These are phyloP conservation scores for Drosophila tristis DNA, from an alignment of 1,140 invertebrate species.

Conservation along the genomic window DNA sequence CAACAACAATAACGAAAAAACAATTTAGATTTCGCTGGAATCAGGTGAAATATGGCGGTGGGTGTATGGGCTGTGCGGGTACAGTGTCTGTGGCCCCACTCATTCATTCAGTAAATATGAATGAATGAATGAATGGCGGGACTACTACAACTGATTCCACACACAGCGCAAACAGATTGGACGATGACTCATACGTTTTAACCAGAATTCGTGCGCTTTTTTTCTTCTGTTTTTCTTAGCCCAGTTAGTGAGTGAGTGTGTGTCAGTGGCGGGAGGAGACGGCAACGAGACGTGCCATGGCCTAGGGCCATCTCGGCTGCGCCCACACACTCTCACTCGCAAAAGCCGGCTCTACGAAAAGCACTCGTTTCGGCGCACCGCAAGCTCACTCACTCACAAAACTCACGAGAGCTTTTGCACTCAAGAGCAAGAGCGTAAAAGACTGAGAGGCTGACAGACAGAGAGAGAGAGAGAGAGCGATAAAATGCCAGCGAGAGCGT, in stretches of 20 bases:
- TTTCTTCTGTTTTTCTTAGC: slow-evolving; percentile 57
- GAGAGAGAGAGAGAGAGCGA: not conserved
- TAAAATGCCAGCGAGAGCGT: not conserved
- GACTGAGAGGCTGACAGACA: too few species aligned
- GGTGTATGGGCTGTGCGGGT: too few species aligned
- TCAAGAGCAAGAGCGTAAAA: slow-evolving; percentile 16
- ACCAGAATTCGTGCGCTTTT: slow-evolving; percentile 69
- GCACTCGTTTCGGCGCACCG: slow-evolving; percentile 22
- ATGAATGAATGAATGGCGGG: slow-evolving; percentile 67
- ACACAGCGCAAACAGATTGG: not conserved
- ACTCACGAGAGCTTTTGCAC: slow-evolving; percentile 7
- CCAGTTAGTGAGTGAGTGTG: slow-evolving; percentile 37
- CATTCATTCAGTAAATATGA: slow-evolving; percentile 69
- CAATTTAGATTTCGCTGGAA: too few species aligned
- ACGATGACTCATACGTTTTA: slow-evolving; percentile 76
- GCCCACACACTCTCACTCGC: slow-evolving; percentile 41
- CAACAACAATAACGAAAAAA: not conserved
- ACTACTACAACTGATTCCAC: slow-evolving; percentile 48
- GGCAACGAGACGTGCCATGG: slow-evolving; percentile 41
- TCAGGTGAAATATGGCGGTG: too few species aligned
- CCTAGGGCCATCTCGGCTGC: slow-evolving; percentile 50
- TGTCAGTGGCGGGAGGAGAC: not conserved
- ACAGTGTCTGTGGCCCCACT: slow-evolving; percentile 8
- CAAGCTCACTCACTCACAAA: slow-evolving; percentile 24
- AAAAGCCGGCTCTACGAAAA: slow-evolving; percentile 32